Base-by-base conservation (phyloP, 2,797 vertebrate genomes). In the Nyctalus aviator region DNA sequence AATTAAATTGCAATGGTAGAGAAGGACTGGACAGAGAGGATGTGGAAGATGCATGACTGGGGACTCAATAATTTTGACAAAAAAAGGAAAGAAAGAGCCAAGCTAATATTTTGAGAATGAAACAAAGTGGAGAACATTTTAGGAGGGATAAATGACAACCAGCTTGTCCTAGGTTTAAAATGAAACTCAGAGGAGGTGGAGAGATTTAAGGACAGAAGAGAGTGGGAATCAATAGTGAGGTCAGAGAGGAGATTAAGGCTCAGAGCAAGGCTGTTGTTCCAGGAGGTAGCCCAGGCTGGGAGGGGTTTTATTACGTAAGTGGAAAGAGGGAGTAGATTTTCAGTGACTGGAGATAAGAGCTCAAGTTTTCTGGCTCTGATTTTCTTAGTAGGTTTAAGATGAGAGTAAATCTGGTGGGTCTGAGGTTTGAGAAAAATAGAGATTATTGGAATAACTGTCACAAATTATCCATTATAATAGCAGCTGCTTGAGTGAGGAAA, bases 361-460 rank as follows among this genome's bases (percentile, higher is more conserved):
- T 85, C 23, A 35, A 27, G 48, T 46, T 84, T 73, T 92, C 77
- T 20, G 18, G n/a, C 84, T 82, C 88, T 91, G 84, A 88, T 81
- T 41, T 91, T 69, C 57, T 93, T 48, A 69, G 32, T 75, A 44
- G 32, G 62, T 13, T 78, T 18, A 88, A 66, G 30, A 20, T 13
- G 8, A 72, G 46, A 90, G 44, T 25, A 71, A 90, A 44, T n/a
- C 44, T 75, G 8, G 4, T 84, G 8, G 11, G 4, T 32, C 8
- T 76, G 57, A 64, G 14, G 27, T 53, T 87, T 92, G 71, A 68
- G 48, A 90, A 90, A 95, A 82, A 91, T 14, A 91, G 41, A 78
- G 41, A 72, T 59, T 8, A 68, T 55, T 59, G 15, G 88, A 93
- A 53, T 66, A 84, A 87, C 59, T 91, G 66, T 72, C 87, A 30